Evolutionary conservation across 2,888 invertebrate genomes (phyloP).

Genomic region (Hydroisotoma schaefferi): DNA sequence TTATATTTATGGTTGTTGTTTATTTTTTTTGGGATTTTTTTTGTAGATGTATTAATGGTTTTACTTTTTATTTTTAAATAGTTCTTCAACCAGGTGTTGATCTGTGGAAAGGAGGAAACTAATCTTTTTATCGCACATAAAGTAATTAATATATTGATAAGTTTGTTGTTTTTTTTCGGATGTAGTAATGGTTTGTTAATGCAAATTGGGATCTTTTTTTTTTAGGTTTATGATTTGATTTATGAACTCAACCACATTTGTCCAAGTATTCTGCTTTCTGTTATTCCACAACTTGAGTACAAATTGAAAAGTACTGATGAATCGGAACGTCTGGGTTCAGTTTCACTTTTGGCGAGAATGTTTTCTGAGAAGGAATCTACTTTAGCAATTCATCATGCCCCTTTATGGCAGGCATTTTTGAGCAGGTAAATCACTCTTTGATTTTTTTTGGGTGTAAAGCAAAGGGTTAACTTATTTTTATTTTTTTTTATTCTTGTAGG

Average conservation of each 20-base stretch:
- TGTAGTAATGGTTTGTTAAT: background rate
- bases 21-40: no score
- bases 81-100: constrained; percentile 94
- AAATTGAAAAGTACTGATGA: constrained; percentile 89
- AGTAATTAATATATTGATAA: constrained; percentile 17
- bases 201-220: constrained; percentile 53
- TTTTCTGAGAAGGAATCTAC: constrained; percentile 92
- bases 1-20: constrained; percentile 5
- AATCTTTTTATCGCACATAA: constrained; percentile 55
- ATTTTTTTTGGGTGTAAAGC: background rate
- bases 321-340: constrained; percentile 80
- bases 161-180: background rate
- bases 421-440: constrained; percentile 59
- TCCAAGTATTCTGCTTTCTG: constrained; percentile 77
- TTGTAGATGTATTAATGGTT: background rate
- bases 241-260: constrained; percentile 93
- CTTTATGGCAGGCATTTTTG: constrained; percentile 87
- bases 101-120: constrained; percentile 86
- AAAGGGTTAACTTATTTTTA: background rate
- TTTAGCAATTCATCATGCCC: constrained; percentile 77
- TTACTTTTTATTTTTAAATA: constrained; percentile 54
- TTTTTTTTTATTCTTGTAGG: constrained; percentile 51
- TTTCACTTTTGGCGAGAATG: constrained; percentile 88
- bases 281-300: constrained; percentile 91
- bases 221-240: constrained; percentile 89